Evolutionary conservation across 1,140 invertebrate genomes (phyloP), one percentile per base, ranked within the genome.

Genomic region (Camponotus pennsylvanicus): DNA sequence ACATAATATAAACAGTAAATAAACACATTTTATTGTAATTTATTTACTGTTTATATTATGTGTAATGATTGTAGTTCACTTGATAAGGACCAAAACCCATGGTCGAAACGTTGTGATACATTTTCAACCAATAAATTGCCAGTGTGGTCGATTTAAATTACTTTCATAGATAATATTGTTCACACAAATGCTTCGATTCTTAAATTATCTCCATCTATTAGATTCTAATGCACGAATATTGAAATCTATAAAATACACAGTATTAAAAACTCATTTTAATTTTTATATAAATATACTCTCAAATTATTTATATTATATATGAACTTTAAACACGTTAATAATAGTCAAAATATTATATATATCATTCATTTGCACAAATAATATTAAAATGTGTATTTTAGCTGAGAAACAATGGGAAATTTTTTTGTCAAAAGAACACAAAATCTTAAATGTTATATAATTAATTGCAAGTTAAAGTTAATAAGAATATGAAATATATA

Each of bases 171-270:
- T 57, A 61, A 63, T 13, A 7, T 21, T 52, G 45, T 18, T 63
- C 13, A 40, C 3, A 40, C 0, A 52, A 52, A 52, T 52, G 13
- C 15, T 49, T 49, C 3, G 37, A 15, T 27, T 34, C 59, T 57
- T 3, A 69, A 82, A 73, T 82, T 40, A 82, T 61, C 18, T 61
- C 18, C 6, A 69, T 80, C 57, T 13, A 8, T 73, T 71, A 45
- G 13, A 82, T 82, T 40, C 15, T 59, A 52, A 59, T 45, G 3
- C 21, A 15, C 4, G 21, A 59, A 27, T 27, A 27, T 27, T 27
- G 27, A 27, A 27, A 27, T 27, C 27, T 27, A 27, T 27, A 27
- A 27, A 27, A 27, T 27, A 27, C 27, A 27, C 27, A 27, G 27
- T 27, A 27, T 27, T 27, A 27, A 27, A 27, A 27, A 27, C 27